These are phyloP conservation scores for Trachurus trachurus DNA, from an alignment of 2,797 vertebrate species.

Conservation along the genomic window DNA sequence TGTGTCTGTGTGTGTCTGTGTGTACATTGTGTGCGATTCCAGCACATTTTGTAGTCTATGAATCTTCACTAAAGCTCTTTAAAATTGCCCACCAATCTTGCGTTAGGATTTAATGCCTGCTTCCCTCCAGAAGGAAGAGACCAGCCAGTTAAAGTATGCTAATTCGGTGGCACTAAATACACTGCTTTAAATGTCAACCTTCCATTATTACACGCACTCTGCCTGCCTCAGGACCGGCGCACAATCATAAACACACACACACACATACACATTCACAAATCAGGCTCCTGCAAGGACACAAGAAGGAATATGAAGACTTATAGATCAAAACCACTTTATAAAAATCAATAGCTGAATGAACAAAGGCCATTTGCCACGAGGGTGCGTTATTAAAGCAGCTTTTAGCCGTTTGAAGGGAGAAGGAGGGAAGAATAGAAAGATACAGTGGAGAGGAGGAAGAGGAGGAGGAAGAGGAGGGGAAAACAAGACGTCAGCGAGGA, in stretches of 20 bases:
- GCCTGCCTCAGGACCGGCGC: slow-evolving; percentile 45
- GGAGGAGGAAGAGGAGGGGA: neutral
- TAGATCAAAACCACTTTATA: slow-evolving; percentile 77
- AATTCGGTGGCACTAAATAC: slow-evolving; percentile 82
- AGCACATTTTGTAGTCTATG: slow-evolving; percentile 77
- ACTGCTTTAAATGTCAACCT: slow-evolving; percentile 85
- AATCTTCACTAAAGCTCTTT: slow-evolving; percentile 80
- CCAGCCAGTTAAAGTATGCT: slow-evolving; percentile 83
- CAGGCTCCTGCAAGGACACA: slow-evolving; percentile 46
- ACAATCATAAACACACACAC: slow-evolving; percentile 56
- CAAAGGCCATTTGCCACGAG: slow-evolving; percentile 63
- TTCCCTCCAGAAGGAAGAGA: slow-evolving; percentile 71
- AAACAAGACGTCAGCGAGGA: neutral
- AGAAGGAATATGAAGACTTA: slow-evolving; percentile 61
- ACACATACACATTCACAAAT: slow-evolving; percentile 39
- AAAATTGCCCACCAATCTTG: slow-evolving; percentile 80
- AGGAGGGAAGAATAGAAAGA: slow-evolving; percentile 16
- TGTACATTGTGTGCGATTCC: slow-evolving; percentile 52
- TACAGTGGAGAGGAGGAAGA: neutral
- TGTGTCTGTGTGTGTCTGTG: slow-evolving; percentile 26
- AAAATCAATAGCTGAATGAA: slow-evolving; percentile 74
- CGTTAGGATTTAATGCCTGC: slow-evolving; percentile 78
- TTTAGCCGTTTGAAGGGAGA: slow-evolving; percentile 41
- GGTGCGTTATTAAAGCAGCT: slow-evolving; percentile 54
- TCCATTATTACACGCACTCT: slow-evolving; percentile 73